A percentile compares a stretch with the other conserved stretches of the same genome.
These are phyloP conservation scores for Pantherophis vulpinus DNA, from an alignment of 2,797 vertebrate species.

Conservation along the genomic window DNA sequence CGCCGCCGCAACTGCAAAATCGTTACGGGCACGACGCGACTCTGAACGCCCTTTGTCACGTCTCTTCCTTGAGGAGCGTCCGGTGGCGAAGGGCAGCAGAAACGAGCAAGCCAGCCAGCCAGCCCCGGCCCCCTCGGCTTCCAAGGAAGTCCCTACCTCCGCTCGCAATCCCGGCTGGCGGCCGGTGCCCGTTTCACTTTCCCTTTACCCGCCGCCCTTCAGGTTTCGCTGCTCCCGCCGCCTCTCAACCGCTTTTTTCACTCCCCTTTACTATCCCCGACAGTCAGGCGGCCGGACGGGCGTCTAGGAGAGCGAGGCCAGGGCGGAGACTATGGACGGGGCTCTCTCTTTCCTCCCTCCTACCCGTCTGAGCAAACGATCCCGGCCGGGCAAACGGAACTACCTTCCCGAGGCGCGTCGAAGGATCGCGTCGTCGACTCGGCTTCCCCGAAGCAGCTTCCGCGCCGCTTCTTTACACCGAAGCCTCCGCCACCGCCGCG, in stretches of 20 bases:
- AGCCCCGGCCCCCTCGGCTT: background rate
- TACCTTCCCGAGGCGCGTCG: background rate
- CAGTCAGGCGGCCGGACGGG: background rate
- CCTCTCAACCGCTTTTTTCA: background rate
- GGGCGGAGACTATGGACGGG: background rate
- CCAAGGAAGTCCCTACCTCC: background rate
- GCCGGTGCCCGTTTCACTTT: background rate
- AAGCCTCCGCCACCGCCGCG: conserved; percentile 5
- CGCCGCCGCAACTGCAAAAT: background rate
- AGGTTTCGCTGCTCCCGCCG: background rate
- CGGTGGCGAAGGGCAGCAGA: background rate
- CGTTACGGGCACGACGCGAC: background rate
- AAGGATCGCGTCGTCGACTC: background rate
- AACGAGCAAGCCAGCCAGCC: no score
- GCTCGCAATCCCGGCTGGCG: background rate
- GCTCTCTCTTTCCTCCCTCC: conserved; percentile 9
- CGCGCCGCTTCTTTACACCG: background rate
- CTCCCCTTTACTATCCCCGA: background rate
- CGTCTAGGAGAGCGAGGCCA: background rate
- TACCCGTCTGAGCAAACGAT: background rate
- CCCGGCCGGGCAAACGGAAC: background rate
- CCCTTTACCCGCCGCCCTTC: background rate
- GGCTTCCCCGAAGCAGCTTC: background rate
- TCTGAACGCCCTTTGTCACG: background rate
- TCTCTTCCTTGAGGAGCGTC: background rate